Conservation (phyloP, 2,888 invertebrate species). For the Polietes domitor region DNA sequence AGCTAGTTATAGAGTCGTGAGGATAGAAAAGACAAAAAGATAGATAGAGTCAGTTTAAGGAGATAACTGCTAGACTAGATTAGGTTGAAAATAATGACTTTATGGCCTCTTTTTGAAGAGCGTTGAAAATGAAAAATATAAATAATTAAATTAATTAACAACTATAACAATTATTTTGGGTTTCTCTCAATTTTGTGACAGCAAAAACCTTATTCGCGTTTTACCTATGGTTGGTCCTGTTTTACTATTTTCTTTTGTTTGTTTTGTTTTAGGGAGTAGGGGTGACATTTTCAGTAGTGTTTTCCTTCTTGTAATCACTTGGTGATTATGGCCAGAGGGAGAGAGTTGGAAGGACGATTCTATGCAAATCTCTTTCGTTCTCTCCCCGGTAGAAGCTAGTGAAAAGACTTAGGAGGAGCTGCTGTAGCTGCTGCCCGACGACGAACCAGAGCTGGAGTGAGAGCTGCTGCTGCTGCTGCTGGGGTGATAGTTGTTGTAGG, state of each 20-base stretch:
- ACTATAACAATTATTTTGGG: slow-evolving; percentile 46
- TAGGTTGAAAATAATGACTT: slow-evolving; percentile 54
- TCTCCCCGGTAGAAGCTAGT: not conserved
- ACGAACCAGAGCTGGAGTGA: slow-evolving; percentile 75
- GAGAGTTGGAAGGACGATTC: slow-evolving; percentile 41
- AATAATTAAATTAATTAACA: slow-evolving; percentile 53
- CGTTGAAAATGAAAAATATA: slow-evolving; percentile 40
- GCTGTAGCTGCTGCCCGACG: slow-evolving; percentile 74
- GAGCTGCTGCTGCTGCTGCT: slow-evolving; percentile 83
- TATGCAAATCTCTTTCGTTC: slow-evolving; percentile 44
- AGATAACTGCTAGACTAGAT: slow-evolving; percentile 56
- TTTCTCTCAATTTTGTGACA: slow-evolving; percentile 31
- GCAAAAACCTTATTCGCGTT: slow-evolving; percentile 30
- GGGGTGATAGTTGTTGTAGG: slow-evolving; percentile 88
- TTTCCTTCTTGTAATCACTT: slow-evolving; percentile 52
- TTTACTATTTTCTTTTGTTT: slow-evolving; percentile 25
- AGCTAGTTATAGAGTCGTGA: no score
- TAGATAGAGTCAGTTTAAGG: not conserved
- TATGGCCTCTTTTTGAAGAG: slow-evolving; percentile 45
- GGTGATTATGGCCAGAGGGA: slow-evolving; percentile 46
- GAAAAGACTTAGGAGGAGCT: slow-evolving; percentile 72
- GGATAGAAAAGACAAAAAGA: slow-evolving; percentile 15
- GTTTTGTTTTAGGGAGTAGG: no score
- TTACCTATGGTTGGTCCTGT: slow-evolving; percentile 25
- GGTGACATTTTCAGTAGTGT: slow-evolving; percentile 36